Conservation (phyloP, 1,140 invertebrate species). For the Rhyzopertha dominica region DNA sequence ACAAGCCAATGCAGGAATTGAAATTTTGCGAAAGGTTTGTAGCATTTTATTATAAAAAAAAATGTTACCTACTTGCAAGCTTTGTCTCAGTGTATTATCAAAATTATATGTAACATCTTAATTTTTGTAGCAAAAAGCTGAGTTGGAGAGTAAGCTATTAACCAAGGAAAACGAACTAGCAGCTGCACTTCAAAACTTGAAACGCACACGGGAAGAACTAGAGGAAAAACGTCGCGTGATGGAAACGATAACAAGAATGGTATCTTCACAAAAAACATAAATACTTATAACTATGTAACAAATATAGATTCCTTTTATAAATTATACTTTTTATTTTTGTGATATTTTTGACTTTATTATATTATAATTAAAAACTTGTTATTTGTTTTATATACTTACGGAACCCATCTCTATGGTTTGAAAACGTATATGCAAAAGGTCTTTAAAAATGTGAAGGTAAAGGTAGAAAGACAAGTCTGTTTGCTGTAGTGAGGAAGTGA, state of each 20-base stretch:
- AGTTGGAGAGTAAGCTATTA: conserved; percentile 25
- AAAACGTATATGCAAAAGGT: no score
- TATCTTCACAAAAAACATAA: no score
- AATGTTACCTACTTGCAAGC: not conserved
- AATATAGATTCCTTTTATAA: no score
- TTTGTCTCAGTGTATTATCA: conserved; percentile 4
- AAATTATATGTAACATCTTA: conserved; percentile 2
- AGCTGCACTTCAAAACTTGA: conserved; percentile 18
- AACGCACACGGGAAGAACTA: conserved; percentile 20
- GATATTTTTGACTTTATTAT: no score
- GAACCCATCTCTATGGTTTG: no score
- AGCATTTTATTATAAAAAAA: not conserved
- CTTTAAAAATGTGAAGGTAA: no score
- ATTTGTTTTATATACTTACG: no score
- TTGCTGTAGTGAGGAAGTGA: no score
- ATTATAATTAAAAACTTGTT: no score
- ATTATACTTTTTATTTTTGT: no score
- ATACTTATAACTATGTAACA: no score
- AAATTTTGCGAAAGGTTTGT: conserved; percentile 23
- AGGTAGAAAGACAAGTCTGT: no score
- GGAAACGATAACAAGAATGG: conserved; percentile 34
- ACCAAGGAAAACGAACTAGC: conserved; percentile 26
- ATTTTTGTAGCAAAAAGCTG: conserved; percentile 26
- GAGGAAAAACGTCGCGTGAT: conserved; percentile 26
- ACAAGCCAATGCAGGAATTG: conserved; percentile 19